Evolutionary conservation across 2,888 invertebrate genomes (phyloP).

Genomic region (Luperina nickerlii): DNA sequence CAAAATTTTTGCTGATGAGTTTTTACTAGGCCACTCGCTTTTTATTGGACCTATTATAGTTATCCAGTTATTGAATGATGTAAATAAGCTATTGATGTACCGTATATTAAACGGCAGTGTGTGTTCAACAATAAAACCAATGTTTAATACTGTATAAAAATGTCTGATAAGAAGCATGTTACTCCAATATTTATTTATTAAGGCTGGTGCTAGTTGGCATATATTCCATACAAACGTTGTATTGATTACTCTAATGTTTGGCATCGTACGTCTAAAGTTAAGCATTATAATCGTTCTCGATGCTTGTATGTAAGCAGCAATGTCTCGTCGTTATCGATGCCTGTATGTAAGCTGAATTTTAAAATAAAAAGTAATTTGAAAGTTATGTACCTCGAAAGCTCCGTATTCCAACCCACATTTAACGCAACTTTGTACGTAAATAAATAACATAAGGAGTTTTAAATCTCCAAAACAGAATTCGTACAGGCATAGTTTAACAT

Average conservation of each 20-base stretch:
- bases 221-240: not conserved
- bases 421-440: not conserved
- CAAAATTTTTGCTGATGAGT: not conserved
- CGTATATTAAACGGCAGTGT: conserved; percentile 18
- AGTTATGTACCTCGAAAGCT: not conserved
- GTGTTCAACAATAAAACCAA: conserved; percentile 44
- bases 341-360: not conserved
- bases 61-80: conserved; percentile 22
- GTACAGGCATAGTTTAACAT: not conserved
- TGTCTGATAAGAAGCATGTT: conserved; percentile 26
- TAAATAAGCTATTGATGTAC: conserved; percentile 30
- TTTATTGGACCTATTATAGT: not conserved
- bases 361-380: not conserved
- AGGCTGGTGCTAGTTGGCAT: conserved; percentile 3
- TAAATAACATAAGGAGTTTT: not conserved
- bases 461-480: not conserved
- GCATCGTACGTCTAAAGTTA: not conserved
- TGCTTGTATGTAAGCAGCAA: not conserved
- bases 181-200: conserved; percentile 5
- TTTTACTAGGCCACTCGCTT: not conserved
- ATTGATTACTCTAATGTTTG: not conserved
- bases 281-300: not conserved
- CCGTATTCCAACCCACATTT: not conserved
- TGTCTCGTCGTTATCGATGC: not conserved
- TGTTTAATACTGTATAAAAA: conserved; percentile 30